Conservation (phyloP, 2,797 vertebrate genomes). For the Hydrolagus colliei region DNA sequence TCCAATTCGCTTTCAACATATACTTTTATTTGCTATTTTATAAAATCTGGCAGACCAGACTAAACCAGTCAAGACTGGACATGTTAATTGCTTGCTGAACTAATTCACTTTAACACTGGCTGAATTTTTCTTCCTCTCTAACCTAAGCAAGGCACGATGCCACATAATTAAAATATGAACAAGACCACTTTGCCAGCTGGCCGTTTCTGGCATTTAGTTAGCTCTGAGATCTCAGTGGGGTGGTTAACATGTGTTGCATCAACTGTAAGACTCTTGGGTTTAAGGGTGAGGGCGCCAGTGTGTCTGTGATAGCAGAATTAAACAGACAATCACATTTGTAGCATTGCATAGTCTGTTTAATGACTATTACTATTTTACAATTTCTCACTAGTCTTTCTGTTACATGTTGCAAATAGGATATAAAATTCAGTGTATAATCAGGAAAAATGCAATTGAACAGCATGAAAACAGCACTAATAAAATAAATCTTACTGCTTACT, state of each 20-base stretch:
- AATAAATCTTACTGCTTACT: neutral
- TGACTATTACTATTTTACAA: neutral
- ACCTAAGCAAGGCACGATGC: constrained; percentile 22
- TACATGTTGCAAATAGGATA: neutral
- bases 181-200: neutral
- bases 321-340: neutral
- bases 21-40: constrained; percentile 26
- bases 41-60: constrained; percentile 18
- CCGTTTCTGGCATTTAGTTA: constrained; percentile 13
- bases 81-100: constrained; percentile 29
- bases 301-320: neutral
- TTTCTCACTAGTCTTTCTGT: constrained; percentile 5
- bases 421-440: neutral
- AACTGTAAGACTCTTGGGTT: neutral
- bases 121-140: constrained; percentile 9
- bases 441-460: neutral
- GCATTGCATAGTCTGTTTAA: neutral
- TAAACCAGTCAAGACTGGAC: constrained; percentile 27
- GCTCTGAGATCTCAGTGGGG: neutral
- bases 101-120: constrained; percentile 18
- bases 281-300: neutral
- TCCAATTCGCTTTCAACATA: neutral
- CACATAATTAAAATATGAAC: constrained; percentile 26
- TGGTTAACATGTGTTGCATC: constrained; percentile 9
- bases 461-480: neutral